Conservation (phyloP, 2,888 invertebrate species). For the Steromphala cineraria region DNA sequence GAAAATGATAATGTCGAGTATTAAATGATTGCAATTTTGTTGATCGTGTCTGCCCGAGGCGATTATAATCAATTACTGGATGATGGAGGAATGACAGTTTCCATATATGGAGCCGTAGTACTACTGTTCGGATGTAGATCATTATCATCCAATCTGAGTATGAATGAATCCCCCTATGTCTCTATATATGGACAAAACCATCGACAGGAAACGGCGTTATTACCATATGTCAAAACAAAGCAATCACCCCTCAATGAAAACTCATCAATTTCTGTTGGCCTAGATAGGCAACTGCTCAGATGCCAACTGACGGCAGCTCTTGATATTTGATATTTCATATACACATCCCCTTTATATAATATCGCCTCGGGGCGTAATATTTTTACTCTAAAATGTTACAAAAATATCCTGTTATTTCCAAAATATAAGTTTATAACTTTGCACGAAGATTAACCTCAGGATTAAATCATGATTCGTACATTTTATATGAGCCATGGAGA, state of each 20-base stretch:
- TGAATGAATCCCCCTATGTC: background rate
- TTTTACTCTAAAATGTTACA: too few species aligned
- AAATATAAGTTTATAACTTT: too few species aligned
- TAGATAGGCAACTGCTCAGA: too few species aligned
- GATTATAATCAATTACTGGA: background rate
- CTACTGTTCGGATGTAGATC: conserved; percentile 7
- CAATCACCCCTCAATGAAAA: background rate
- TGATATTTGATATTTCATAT: too few species aligned
- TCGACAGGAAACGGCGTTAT: background rate
- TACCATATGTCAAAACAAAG: background rate
- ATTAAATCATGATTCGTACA: too few species aligned
- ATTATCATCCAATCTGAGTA: background rate
- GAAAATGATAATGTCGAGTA: conserved; percentile 5
- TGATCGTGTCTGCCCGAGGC: background rate
- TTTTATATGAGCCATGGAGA: too few species aligned
- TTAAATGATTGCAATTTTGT: background rate
- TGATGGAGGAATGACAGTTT: background rate
- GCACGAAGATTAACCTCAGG: too few species aligned
- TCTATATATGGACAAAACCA: background rate
- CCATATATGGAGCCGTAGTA: conserved; percentile 4
- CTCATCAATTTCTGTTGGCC: too few species aligned
- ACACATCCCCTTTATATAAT: too few species aligned
- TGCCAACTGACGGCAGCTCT: too few species aligned
- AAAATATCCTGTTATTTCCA: too few species aligned
- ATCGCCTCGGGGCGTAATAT: too few species aligned